Conservation (phyloP, 2,797 vertebrate genomes). For the Triplophysa bombifrons region DNA sequence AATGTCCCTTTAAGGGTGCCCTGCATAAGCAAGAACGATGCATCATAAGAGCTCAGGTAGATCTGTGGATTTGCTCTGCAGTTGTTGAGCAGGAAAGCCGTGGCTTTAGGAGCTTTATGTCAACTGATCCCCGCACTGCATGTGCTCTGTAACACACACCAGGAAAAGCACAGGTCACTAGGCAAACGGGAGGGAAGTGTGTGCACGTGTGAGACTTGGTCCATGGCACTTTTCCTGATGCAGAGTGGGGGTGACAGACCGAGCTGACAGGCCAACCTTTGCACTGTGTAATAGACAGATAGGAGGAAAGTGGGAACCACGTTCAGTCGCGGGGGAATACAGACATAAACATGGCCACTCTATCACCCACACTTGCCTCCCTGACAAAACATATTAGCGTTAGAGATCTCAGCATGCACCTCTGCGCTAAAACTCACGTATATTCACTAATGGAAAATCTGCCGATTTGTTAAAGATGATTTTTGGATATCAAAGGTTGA, state of each 20-base stretch:
- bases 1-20: not conserved
- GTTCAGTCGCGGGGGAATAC: conserved; percentile 38
- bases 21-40: conserved; percentile 3
- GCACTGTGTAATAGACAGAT: conserved; percentile 48
- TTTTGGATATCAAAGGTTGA: not conserved
- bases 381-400: conserved; percentile 56
- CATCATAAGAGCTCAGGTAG: conserved; percentile 40
- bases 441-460: not conserved
- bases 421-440: conserved; percentile 40
- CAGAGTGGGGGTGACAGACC: conserved; percentile 50
- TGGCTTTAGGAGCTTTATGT: conserved; percentile 54
- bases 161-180: conserved; percentile 38
- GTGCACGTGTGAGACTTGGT: conserved; percentile 19
- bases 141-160: conserved; percentile 29
- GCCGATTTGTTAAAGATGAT: not conserved
- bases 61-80: conserved; percentile 41
- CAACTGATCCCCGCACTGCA: conserved; percentile 41
- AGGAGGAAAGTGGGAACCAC: conserved; percentile 42
- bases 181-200: not conserved
- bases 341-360: conserved; percentile 51
- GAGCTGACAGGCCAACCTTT: conserved; percentile 48
- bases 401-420: conserved; percentile 40
- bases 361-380: conserved; percentile 38
- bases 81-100: conserved; percentile 49
- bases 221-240: conserved; percentile 34